These are phyloP conservation scores for Melanerpes formicivorus DNA, from an alignment of 2,113 vertebrate genomes.

Conservation along the genomic window DNA sequence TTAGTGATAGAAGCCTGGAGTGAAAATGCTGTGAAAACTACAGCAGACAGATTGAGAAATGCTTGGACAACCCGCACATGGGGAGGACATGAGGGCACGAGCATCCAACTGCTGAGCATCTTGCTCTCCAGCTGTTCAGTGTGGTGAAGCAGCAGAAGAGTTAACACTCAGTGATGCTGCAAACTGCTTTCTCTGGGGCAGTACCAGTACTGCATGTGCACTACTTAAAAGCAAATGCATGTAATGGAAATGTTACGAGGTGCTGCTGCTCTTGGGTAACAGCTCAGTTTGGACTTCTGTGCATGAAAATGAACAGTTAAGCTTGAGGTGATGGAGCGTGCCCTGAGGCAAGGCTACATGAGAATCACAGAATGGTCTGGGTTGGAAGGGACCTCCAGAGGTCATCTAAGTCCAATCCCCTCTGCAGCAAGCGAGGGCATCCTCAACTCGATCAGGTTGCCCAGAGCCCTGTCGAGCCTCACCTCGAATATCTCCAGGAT, in stretches of 20 bases:
- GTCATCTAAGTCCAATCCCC: no score
- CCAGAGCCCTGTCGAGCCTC: no score
- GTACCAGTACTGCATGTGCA: background rate
- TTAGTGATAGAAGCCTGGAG: background rate
- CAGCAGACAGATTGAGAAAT: background rate
- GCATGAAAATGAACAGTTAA: background rate
- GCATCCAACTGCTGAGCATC: background rate
- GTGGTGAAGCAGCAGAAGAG: fast-evolving
- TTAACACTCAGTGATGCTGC: background rate
- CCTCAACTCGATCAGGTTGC: no score
- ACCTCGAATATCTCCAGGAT: no score
- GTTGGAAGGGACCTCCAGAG: no score
- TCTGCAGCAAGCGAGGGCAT: no score
- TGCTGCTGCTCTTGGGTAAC: background rate
- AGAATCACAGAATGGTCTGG: background rate
- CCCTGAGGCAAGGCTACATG: fast-evolving
- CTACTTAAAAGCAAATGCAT: background rate
- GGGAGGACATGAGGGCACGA: background rate
- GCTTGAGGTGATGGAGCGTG: background rate
- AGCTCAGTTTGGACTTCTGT: background rate
- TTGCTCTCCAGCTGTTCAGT: background rate
- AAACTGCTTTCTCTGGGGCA: background rate
- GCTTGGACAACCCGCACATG: background rate
- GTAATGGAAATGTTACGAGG: background rate
- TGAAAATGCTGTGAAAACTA: background rate